Percentiles rank a stretch among this genome's conserved stretches.
These are phyloP conservation scores for Notarius lentiginosus DNA, from an alignment of 2,113 vertebrate species.

Conservation along the genomic window DNA sequence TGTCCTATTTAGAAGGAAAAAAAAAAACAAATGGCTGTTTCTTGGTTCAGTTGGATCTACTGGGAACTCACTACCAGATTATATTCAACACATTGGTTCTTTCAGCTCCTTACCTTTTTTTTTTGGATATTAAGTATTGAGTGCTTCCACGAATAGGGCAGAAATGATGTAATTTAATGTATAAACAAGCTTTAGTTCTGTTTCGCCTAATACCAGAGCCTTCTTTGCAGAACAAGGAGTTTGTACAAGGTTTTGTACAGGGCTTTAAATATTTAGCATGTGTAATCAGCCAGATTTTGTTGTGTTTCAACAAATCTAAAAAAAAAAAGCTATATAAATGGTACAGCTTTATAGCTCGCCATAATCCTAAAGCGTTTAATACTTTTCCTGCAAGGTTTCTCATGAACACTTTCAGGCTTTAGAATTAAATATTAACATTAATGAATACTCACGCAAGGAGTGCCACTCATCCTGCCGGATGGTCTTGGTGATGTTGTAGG, in stretches of 20 bases:
- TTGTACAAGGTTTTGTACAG: neutral
- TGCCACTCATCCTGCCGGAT: constrained; percentile 99
- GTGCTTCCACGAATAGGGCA: neutral
- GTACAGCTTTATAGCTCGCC: neutral
- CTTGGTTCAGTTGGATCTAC: constrained; percentile 28
- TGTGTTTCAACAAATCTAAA: neutral
- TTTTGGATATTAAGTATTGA: neutral
- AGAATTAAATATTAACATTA: neutral
- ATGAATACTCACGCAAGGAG: constrained; percentile 87
- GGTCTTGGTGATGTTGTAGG: constrained; percentile 97
- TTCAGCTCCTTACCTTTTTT: constrained; percentile 19
- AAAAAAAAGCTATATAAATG: neutral
- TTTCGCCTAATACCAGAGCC: neutral
- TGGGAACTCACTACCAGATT: constrained; percentile 40
- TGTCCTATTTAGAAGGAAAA: constrained; percentile 43
- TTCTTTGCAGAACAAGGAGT: neutral
- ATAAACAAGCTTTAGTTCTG: neutral
- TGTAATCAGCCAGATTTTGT: neutral
- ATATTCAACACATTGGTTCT: neutral
- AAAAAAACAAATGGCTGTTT: constrained; percentile 21
- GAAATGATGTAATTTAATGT: neutral
- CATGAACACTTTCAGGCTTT: neutral
- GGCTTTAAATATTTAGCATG: neutral
- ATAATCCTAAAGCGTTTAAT: neutral
- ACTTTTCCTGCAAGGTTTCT: neutral